Conservation (phyloP, 2,888 invertebrate species). For the Toxonevra muliebris region DNA sequence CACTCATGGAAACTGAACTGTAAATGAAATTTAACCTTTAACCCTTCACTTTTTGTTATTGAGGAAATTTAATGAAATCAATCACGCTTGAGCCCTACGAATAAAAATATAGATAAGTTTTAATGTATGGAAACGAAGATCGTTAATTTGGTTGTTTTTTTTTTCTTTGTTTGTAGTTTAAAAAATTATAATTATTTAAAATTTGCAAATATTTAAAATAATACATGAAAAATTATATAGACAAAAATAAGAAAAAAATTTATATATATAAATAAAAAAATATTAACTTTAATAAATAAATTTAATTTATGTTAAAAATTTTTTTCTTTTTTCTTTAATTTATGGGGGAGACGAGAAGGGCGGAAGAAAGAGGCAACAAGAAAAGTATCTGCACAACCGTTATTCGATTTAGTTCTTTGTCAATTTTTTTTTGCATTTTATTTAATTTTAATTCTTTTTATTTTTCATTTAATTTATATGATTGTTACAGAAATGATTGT, state of each 20-base stretch:
- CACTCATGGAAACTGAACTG: too few species aligned
- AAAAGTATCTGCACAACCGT: slow-evolving; percentile 44
- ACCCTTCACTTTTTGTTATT: too few species aligned
- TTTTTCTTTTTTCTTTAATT: slow-evolving; percentile 33
- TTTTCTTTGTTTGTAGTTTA: slow-evolving; percentile 3
- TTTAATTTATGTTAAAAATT: not conserved
- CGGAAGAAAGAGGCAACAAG: not conserved
- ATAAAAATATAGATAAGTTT: too few species aligned
- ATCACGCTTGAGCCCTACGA: too few species aligned
- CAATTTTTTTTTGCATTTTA: not conserved
- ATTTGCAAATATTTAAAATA: too few species aligned
- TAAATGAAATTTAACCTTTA: too few species aligned
- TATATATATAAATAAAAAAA: slow-evolving; percentile 28
- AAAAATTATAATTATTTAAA: slow-evolving; percentile 19
- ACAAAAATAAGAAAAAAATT: too few species aligned
- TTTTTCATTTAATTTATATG: not conserved
- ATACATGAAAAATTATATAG: too few species aligned
- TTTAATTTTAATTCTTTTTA: not conserved
- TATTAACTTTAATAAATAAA: not conserved
- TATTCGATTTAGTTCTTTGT: slow-evolving; percentile 33
- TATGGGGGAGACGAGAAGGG: slow-evolving; percentile 22
- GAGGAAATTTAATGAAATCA: too few species aligned
- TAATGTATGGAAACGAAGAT: slow-evolving; percentile 47
- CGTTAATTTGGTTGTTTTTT: slow-evolving; percentile 29
- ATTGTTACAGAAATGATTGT: slow-evolving; percentile 21